These are phyloP conservation scores for Aspidiotus rigidus DNA, from an alignment of 2,888 invertebrate species.

Conservation along the genomic window DNA sequence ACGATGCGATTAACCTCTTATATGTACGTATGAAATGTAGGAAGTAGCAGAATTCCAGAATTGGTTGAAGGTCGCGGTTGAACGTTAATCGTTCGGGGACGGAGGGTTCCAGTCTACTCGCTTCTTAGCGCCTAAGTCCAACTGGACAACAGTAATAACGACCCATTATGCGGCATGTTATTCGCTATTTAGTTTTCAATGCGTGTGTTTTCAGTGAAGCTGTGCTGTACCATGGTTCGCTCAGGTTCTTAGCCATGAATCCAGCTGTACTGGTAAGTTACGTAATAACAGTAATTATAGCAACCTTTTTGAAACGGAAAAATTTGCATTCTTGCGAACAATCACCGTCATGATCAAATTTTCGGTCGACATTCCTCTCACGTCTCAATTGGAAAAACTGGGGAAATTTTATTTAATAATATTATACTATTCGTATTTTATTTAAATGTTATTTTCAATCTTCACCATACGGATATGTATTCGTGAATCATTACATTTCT, in stretches of 20 bases:
- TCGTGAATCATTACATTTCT: too few relatives aligned
- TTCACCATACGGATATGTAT: too few relatives aligned
- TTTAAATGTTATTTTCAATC: too few relatives aligned
- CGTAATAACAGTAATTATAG: neutral
- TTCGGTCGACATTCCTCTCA: too few relatives aligned
- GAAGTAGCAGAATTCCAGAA: conserved; percentile 31
- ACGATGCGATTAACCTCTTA: conserved; percentile 24
- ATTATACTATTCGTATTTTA: too few relatives aligned
- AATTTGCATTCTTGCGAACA: too few relatives aligned
- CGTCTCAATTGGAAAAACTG: too few relatives aligned
- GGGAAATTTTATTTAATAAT: too few relatives aligned
- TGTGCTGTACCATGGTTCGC: conserved; percentile 32
- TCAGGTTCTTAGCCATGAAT: conserved; percentile 33
- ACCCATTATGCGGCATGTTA: conserved; percentile 32
- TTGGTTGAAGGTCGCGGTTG: conserved; percentile 29
- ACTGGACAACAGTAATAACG: conserved; percentile 17
- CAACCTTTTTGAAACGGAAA: too few relatives aligned
- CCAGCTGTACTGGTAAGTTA: conserved; percentile 32
- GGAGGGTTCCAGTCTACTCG: conserved; percentile 22
- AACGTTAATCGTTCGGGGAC: conserved; percentile 23
- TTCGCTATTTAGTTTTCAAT: conserved; percentile 31
- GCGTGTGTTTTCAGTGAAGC: conserved; percentile 32
- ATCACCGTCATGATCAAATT: too few relatives aligned
- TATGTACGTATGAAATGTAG: conserved; percentile 25
- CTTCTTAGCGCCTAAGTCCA: conserved; percentile 23